Conservation (phyloP, 2,113 vertebrate species). For the Charadrius vociferus region DNA sequence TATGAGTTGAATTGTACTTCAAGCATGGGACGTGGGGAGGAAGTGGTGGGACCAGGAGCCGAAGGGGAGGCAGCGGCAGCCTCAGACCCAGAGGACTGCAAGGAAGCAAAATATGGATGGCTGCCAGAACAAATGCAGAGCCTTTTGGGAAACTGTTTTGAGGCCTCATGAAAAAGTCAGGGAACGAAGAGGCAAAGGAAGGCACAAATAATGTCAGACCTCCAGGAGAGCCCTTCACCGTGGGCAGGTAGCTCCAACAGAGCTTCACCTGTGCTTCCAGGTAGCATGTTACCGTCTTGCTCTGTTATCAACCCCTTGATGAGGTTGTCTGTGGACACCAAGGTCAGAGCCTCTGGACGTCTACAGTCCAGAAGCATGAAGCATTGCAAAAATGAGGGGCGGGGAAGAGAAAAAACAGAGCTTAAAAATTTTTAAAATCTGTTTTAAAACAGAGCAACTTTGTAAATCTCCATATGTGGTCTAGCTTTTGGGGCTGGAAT, state of each 20-base stretch:
- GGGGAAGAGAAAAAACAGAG: rapidly evolving
- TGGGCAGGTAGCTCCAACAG: not conserved
- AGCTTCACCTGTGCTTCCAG: not conserved
- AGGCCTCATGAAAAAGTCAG: not conserved
- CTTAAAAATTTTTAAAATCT: not conserved
- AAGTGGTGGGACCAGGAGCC: slow-evolving; percentile 43
- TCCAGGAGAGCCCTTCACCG: not conserved
- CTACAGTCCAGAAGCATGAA: not conserved
- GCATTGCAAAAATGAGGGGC: not conserved
- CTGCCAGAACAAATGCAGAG: slow-evolving; percentile 56
- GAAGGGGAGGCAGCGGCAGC: not conserved
- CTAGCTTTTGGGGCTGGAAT: not conserved
- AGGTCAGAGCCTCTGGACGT: not conserved
- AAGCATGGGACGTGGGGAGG: slow-evolving; percentile 23
- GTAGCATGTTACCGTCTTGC: rapidly evolving
- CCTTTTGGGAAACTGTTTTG: not conserved
- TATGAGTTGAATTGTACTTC: not conserved
- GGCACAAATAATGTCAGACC: not conserved
- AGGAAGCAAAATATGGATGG: slow-evolving; percentile 23
- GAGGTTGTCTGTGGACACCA: not conserved
- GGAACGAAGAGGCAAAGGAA: not conserved
- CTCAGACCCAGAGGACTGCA: not conserved
- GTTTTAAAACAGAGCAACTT: not conserved
- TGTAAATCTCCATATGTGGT: not conserved
- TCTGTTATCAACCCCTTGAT: not conserved